Evolutionary conservation across 2,797 vertebrate species (phyloP).

Genomic region (Falco biarmicus): DNA sequence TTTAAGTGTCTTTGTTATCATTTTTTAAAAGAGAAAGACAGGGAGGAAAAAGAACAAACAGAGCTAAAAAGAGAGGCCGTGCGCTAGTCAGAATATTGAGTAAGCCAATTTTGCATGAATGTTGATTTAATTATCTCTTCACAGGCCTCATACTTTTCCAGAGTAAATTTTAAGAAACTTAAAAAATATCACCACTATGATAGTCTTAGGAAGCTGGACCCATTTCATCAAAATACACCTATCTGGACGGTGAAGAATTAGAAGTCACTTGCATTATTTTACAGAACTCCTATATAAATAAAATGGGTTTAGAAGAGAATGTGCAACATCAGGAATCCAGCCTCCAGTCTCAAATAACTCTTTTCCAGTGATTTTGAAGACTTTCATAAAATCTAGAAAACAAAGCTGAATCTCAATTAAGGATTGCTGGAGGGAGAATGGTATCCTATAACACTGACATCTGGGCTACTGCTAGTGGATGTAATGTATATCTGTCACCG

Average conservation of each 20-base stretch:
- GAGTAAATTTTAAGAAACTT: background rate
- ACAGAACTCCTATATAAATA: background rate
- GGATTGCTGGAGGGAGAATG: conserved; percentile 28
- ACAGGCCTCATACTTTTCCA: background rate
- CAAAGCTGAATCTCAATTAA: conserved; percentile 60
- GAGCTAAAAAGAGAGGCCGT: background rate
- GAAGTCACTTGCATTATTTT: background rate
- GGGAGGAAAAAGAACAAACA: background rate
- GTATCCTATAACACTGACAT: conserved; percentile 41
- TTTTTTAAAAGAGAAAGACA: background rate
- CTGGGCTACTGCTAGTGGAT: conserved; percentile 46
- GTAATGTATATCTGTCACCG: conserved; percentile 60
- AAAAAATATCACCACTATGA: background rate
- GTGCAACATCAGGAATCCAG: background rate
- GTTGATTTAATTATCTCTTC: background rate
- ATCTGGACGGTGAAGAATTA: background rate
- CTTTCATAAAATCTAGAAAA: conserved; percentile 38
- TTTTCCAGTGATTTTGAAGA: background rate
- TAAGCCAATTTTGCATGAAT: background rate
- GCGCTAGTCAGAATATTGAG: background rate
- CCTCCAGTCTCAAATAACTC: background rate
- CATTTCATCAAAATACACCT: background rate
- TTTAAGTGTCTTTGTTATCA: background rate
- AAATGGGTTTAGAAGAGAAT: background rate
- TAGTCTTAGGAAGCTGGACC: background rate